phyloP scores from a whole-genome alignment of 2,888 invertebrate genomes.

The Apamea sordens region DNA sequence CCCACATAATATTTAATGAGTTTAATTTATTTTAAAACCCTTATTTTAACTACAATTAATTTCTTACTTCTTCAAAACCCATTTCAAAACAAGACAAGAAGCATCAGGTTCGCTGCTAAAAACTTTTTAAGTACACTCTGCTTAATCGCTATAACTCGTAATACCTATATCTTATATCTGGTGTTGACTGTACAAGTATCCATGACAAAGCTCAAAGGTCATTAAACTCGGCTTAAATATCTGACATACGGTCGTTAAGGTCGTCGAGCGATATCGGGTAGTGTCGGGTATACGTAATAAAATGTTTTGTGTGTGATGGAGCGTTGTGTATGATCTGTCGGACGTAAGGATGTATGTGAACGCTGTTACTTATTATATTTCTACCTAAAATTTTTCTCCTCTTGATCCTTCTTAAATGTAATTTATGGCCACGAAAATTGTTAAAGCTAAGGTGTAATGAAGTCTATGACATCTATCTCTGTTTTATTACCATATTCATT shows the following conservation, averaged over 20 bases:
- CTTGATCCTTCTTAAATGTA: not conserved
- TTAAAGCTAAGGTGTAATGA: too few species aligned
- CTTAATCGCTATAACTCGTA: slow-evolving; percentile 37
- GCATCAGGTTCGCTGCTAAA: slow-evolving; percentile 8
- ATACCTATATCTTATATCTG: slow-evolving; percentile 58
- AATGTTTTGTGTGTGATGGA: slow-evolving; percentile 12
- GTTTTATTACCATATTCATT: too few species aligned
- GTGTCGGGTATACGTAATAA: not conserved
- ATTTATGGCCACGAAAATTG: too few species aligned
- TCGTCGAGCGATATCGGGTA: slow-evolving; percentile 55
- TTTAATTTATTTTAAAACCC: too few species aligned
- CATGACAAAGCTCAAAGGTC: slow-evolving; percentile 73
- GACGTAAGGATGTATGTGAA: not conserved
- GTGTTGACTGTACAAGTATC: slow-evolving; percentile 66
- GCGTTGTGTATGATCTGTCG: not conserved
- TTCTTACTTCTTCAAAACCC: not conserved
- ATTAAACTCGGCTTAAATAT: slow-evolving; percentile 76
- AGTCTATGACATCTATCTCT: too few species aligned
- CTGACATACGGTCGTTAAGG: slow-evolving; percentile 74
- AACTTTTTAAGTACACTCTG: not conserved
- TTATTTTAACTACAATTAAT: not conserved
- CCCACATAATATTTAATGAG: too few species aligned
- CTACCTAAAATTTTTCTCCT: too few species aligned
- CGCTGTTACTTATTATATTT: too few species aligned
- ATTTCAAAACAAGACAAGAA: not conserved